Conservation (phyloP, 2,797 vertebrate species). For the Bradypus variegatus region DNA sequence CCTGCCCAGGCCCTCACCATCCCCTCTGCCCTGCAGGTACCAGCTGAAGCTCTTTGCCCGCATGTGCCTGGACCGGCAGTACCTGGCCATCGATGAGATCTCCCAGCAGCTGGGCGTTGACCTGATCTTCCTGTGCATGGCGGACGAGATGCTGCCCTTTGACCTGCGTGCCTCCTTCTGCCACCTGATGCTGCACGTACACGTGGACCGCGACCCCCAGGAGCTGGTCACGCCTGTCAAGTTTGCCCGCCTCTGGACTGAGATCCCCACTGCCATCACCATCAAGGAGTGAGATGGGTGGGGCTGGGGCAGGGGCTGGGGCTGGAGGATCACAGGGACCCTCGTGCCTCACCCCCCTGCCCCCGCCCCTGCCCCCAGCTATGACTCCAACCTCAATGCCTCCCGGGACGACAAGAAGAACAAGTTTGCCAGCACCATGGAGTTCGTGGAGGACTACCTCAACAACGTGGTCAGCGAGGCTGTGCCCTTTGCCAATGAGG, state of each 20-base stretch:
- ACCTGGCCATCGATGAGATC: slow-evolving; percentile 96
- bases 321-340: neutral
- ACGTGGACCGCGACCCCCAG: slow-evolving; percentile 96
- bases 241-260: slow-evolving; percentile 95
- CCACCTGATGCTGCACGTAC: slow-evolving; percentile 95
- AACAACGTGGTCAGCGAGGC: slow-evolving; percentile 94
- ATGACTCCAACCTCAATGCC: slow-evolving; percentile 94
- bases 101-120: slow-evolving; percentile 96
- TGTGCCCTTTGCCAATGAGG: slow-evolving; percentile 91
- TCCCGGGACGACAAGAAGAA: slow-evolving; percentile 97
- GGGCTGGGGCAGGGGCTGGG: neutral
- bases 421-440: slow-evolving; percentile 96
- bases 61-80: slow-evolving; percentile 98
- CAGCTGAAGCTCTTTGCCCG: slow-evolving; percentile 96
- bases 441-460: slow-evolving; percentile 97
- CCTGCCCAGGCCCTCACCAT: neutral
- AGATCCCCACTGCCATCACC: slow-evolving; percentile 93
- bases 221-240: slow-evolving; percentile 95
- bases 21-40: slow-evolving; percentile 76
- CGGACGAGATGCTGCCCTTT: slow-evolving; percentile 92
- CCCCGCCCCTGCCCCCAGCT: slow-evolving; percentile 70
- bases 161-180: slow-evolving; percentile 97
- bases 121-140: slow-evolving; percentile 98
- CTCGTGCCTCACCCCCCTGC: neutral
- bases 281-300: slow-evolving; percentile 90